Evolutionary conservation across 1,140 invertebrate species (phyloP), one percentile per base, ranked within the genome.

Genomic region (Ceratosolen solmsi): DNA sequence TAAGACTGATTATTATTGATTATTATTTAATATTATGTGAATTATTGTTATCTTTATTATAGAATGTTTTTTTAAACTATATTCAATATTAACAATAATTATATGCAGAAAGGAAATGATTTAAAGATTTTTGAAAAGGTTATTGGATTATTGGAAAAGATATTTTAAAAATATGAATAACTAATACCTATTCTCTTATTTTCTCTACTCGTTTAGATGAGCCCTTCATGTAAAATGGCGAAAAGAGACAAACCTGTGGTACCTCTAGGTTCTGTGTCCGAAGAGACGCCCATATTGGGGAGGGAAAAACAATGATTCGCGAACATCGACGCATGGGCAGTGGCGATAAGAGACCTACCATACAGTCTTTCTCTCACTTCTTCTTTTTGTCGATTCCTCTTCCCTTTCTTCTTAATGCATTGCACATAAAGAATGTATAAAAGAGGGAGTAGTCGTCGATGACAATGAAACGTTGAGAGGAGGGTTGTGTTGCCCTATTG

Each of bases 281-380:
- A 80, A 65, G 63, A 22, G 56, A 51, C 58, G 71, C 46, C 71
- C 74, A 63, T 60, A 38, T 38, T 20, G 1, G 22, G 3, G 27
- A 20, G 20, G 15, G 46, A 84, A 82, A 91, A 87, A 92, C 90
- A 92, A 92, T 92, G 87, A 86, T 88, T 89, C 76, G 84, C 88
- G 89, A 90, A 88, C 88, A 90, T 90, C 87, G 89, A 90, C 90
- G 89, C 89, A 91, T 90, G 90, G 89, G 89, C 90, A 91, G 87
- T 90, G 80, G 84, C 82, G n/a, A 56, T n/a, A 49, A 75, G 49
- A 75, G 68, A 78, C 13, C 5, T 30, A 15, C 2, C 11, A 17
- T 20, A 65, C 9, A n/a, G n/a, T 22, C 51, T 56, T 27, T 74
- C 22, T 75, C 54, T 56, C 15, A 33, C 71, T 56, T 4, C 22